phyloP scores from a whole-genome alignment of 1,140 invertebrate genomes.

The Leptestheria dahalacensis region DNA sequence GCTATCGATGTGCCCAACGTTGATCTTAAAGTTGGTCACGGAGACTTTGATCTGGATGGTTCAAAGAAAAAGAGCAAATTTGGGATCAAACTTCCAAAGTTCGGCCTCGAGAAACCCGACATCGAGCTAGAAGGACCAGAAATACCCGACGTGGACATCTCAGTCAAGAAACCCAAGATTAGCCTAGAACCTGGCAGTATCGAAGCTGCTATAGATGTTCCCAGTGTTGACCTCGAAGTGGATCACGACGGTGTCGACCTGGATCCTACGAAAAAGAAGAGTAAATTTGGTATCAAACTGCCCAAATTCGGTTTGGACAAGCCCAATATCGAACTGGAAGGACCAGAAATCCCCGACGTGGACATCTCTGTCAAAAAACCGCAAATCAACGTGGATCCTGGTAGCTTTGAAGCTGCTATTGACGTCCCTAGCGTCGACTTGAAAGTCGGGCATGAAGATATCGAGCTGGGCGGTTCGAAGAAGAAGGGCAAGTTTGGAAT shows the following conservation, averaged over 20 bases:
- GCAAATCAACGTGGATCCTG: neutral
- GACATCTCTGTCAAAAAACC: neutral
- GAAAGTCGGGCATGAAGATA: neutral
- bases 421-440: neutral
- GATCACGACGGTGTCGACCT: neutral
- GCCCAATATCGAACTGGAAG: neutral
- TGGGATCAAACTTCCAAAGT: neutral
- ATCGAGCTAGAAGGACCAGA: neutral
- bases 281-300: neutral
- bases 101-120: neutral
- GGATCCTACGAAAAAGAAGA: neutral
- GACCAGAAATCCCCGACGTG: neutral
- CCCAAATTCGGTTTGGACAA: constrained; percentile 1
- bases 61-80: constrained; percentile 5
- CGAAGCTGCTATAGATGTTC: neutral
- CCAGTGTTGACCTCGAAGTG: neutral
- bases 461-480: neutral
- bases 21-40: neutral
- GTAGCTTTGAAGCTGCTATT: neutral
- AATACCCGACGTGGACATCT: too few species aligned
- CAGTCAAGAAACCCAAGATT: neutral
- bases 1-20: neutral
- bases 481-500: constrained; percentile 5
- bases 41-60: neutral
- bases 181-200: neutral